A percentile compares a stretch with the other conserved stretches of the same genome.
Conservation (phyloP, 2,113 vertebrate species). For the Mesoclemmys tuberculata region DNA sequence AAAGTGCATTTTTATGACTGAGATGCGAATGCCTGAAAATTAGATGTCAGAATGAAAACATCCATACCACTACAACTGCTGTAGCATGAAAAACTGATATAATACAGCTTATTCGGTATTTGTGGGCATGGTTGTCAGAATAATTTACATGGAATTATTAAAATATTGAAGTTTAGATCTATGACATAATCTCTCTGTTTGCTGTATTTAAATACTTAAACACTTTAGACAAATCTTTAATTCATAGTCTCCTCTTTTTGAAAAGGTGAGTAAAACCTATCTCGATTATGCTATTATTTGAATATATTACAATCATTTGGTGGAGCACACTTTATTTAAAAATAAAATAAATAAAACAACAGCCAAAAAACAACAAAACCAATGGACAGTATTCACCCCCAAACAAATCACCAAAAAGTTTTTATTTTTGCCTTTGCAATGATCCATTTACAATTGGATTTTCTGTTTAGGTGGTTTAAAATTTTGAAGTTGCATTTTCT, state of each 20-base stretch:
- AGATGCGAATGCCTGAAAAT: neutral
- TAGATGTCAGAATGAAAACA: neutral
- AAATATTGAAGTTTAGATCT: neutral
- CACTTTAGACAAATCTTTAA: neutral
- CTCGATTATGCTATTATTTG: neutral
- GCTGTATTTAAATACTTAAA: neutral
- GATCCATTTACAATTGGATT: neutral
- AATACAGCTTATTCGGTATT: neutral
- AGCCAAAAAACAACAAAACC: neutral
- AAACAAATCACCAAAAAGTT: neutral
- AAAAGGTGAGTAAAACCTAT: neutral
- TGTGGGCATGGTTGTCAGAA: neutral
- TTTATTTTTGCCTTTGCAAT: slow-evolving; percentile 3
- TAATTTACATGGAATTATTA: neutral
- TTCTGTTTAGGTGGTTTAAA: neutral
- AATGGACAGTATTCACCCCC: neutral
- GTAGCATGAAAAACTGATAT: neutral
- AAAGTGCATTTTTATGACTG: neutral
- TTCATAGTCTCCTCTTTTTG: neutral
- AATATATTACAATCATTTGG: neutral
- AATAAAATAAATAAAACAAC: slow-evolving; percentile 1
- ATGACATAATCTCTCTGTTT: neutral
- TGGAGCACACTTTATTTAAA: neutral
- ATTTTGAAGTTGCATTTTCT: slow-evolving; percentile 16
- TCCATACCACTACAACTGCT: neutral